Evolutionary conservation across 2,888 invertebrate genomes (phyloP), one percentile per base, ranked within the genome.

Genomic region (Sinohyriopsis cumingii): DNA sequence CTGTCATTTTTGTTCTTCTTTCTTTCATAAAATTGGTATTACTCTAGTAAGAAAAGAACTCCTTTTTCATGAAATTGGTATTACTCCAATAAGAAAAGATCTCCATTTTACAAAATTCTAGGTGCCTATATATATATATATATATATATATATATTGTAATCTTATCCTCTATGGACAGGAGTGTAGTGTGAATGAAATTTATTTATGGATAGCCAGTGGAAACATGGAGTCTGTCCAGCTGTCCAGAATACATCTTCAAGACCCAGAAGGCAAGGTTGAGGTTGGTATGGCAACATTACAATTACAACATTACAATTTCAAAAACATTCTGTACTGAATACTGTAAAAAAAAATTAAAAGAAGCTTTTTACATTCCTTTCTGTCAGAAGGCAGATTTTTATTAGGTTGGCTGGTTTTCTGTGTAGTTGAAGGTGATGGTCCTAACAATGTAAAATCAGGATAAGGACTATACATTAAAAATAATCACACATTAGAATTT

Each of bases 131-230:
- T 3, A 45, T n/a, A n/a, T n/a, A n/a, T n/a, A n/a, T n/a, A n/a
- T n/a, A 15, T 45, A 9, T 15, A 12, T 45, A 2, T 45, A 15
- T 45, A 45, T 45, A 45, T 45, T 45, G 45, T 45, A 45, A 45
- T 45, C 15, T 12, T 45, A 33, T 15, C 45, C 45, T 45, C 45
- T 45, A 12, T 45, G 45, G 45, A 28, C 60, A 75, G 71, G 72
- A 77, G 24, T 61, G 55, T 54, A 73, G 67, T 3, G 57, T 71
- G n/a, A 53, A 62, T 20, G 72, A 69, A 7, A 63, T 82, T 24
- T 77, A 80, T 19, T 72, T 86, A 65, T 88, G 87, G 88, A 79
- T 87, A 54, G 86, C 84, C n/a, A 86, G 88, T 79, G 87, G 86
- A 9, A 83, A 84, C 71, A 81, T 77, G 59, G 84, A 85, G 28